These are phyloP conservation scores for Tarsius wallacei DNA, from an alignment of 2,797 vertebrate genomes.

Conservation along the genomic window DNA sequence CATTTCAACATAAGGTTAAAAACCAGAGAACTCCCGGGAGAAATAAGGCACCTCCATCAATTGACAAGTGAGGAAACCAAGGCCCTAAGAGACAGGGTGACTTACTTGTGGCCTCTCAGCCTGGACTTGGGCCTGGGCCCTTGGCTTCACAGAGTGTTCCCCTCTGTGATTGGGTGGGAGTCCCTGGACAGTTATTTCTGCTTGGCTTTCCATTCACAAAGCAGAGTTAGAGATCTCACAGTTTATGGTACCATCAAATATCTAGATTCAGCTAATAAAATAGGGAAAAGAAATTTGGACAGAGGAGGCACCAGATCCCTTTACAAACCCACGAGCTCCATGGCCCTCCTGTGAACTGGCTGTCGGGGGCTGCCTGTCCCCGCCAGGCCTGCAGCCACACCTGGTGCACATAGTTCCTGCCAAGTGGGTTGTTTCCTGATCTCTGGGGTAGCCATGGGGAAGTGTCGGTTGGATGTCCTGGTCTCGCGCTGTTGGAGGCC, in stretches of 20 bases:
- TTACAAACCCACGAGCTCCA: rapidly evolving
- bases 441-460: neutral
- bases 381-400: neutral
- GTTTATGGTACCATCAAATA: neutral
- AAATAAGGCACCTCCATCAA: neutral
- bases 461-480: neutral
- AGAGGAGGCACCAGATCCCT: neutral
- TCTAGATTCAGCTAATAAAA: neutral
- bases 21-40: neutral
- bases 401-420: constrained; percentile 53
- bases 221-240: neutral
- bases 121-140: neutral
- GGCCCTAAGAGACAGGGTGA: rapidly evolving
- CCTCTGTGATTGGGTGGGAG: neutral
- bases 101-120: neutral
- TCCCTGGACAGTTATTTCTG: neutral
- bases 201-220: neutral
- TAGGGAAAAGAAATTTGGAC: neutral
- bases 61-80: neutral
- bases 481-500: constrained; percentile 30
- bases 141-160: neutral
- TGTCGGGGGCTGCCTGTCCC: neutral
- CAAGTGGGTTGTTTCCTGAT: neutral
- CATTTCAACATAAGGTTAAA: neutral
- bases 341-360: neutral